Percentiles rank a stretch among this genome's conserved stretches.
These are phyloP conservation scores for Notolepis coatsorum DNA, from an alignment of 2,797 vertebrate genomes.

Conservation along the genomic window DNA sequence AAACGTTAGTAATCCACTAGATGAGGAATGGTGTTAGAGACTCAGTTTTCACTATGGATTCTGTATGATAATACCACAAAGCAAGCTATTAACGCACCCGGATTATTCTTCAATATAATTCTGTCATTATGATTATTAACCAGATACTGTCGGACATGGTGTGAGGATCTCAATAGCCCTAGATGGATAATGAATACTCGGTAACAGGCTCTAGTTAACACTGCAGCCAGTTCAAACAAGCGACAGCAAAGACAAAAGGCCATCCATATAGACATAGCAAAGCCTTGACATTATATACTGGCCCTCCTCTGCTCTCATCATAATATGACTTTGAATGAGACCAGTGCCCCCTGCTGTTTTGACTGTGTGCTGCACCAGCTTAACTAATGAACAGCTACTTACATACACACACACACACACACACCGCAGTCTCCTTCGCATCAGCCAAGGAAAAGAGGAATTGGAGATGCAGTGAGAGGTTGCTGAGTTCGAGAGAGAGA, in stretches of 20 bases:
- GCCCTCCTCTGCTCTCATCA: background rate
- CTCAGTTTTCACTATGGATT: background rate
- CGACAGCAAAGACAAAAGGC: conserved; percentile 45
- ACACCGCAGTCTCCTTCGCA: background rate
- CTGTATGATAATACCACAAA: conserved; percentile 4
- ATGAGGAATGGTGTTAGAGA: background rate
- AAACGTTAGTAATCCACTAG: background rate
- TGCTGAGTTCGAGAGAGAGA: conserved; percentile 1
- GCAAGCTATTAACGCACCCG: background rate
- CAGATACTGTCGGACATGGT: conserved; percentile 7
- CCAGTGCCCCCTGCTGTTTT: conserved; percentile 58
- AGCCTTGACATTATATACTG: conserved; percentile 3
- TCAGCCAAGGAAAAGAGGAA: conserved; percentile 12
- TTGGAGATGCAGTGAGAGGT: conserved; percentile 13
- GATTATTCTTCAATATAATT: conserved; percentile 12
- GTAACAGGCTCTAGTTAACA: conserved; percentile 14
- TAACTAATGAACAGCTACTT: conserved; percentile 7
- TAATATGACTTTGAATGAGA: conserved; percentile 29
- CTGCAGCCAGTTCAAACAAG: conserved; percentile 24
- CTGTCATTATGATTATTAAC: conserved; percentile 17
- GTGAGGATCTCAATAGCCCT: background rate
- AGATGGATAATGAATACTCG: conserved; percentile 23
- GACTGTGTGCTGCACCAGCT: conserved; percentile 16
- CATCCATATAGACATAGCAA: conserved; percentile 24
- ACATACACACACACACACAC: conserved; percentile 8